Evolutionary conservation across 2,113 vertebrate genomes (phyloP).

Genomic region (Solea senegalensis): DNA sequence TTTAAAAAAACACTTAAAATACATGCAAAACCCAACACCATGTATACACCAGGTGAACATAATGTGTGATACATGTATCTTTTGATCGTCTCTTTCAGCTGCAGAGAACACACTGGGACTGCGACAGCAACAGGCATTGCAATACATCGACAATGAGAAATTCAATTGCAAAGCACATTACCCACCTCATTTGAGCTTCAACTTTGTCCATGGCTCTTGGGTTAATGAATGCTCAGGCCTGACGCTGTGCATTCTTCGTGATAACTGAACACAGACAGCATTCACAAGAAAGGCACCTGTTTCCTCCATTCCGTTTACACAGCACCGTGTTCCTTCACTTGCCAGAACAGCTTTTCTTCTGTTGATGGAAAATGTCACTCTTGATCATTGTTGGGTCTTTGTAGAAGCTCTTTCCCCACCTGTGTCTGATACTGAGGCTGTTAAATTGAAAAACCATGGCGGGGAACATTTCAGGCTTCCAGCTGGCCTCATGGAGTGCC

Average conservation of each 20-base stretch:
- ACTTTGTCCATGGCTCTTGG: slow-evolving; percentile 53
- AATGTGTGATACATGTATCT: not conserved
- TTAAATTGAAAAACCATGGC: slow-evolving; percentile 52
- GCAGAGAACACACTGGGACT: slow-evolving; percentile 22
- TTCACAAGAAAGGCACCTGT: slow-evolving; percentile 18
- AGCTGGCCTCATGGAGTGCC: slow-evolving; percentile 76
- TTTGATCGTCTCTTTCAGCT: slow-evolving; percentile 3
- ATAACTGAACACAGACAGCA: slow-evolving; percentile 18
- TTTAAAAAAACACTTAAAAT: too few relatives aligned
- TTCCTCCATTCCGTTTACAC: slow-evolving; percentile 30
- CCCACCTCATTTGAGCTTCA: slow-evolving; percentile 63
- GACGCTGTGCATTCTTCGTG: slow-evolving; percentile 36
- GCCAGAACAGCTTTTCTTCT: slow-evolving; percentile 19
- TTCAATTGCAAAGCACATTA: slow-evolving; percentile 53
- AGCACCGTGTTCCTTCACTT: slow-evolving; percentile 14
- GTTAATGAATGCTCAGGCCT: slow-evolving; percentile 32
- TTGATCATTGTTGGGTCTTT: slow-evolving; percentile 36
- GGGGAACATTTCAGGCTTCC: slow-evolving; percentile 68
- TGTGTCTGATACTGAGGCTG: slow-evolving; percentile 37
- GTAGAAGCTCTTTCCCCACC: slow-evolving; percentile 37
- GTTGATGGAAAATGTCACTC: slow-evolving; percentile 36
- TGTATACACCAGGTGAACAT: not conserved
- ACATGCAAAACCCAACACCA: too few relatives aligned
- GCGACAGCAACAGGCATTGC: slow-evolving; percentile 26
- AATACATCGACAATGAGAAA: slow-evolving; percentile 16